Conservation (phyloP, 1,140 invertebrate species). For the Drosophila miranda region DNA sequence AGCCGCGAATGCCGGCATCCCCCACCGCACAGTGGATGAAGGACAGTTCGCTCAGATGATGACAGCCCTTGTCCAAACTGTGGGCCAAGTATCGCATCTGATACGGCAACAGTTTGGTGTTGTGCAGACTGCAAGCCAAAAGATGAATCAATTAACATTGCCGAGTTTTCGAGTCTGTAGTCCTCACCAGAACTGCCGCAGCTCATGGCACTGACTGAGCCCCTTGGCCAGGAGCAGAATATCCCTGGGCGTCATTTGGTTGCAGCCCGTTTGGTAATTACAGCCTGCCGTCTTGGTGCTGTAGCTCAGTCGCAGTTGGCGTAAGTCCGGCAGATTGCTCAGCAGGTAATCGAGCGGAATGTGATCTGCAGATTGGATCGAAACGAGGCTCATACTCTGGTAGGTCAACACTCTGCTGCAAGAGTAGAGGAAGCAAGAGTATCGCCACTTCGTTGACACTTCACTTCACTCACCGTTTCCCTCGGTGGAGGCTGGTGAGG, state of each 20-base stretch:
- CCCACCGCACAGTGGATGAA: slow-evolving; percentile 76
- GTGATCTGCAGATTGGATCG: slow-evolving; percentile 64
- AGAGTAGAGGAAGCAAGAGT: slow-evolving; percentile 6
- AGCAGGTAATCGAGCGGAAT: slow-evolving; percentile 82
- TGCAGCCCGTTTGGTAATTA: slow-evolving; percentile 78
- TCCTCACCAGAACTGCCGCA: slow-evolving; percentile 71
- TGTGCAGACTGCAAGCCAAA: slow-evolving; percentile 62
- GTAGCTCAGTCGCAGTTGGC: slow-evolving; percentile 75
- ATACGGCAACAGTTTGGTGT: slow-evolving; percentile 72
- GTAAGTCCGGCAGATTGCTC: slow-evolving; percentile 80
- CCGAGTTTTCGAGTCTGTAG: neutral
- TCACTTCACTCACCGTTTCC: slow-evolving; percentile 61
- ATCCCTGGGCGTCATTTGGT: slow-evolving; percentile 71
- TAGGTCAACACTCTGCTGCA: neutral
- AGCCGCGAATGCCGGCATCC: slow-evolving; percentile 76
- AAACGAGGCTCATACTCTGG: slow-evolving; percentile 1
- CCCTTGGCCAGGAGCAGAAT: slow-evolving; percentile 66
- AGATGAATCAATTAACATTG: neutral
- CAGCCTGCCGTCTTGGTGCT: slow-evolving; percentile 77
- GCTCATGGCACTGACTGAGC: slow-evolving; percentile 71
- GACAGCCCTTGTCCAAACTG: slow-evolving; percentile 76
- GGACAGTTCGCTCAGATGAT: slow-evolving; percentile 65
- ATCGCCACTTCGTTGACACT: slow-evolving; percentile 1
- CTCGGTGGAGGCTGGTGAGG: slow-evolving; percentile 59
- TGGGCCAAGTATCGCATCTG: slow-evolving; percentile 71